Conservation (phyloP, 2,113 vertebrate species). For the Tauraco erythrolophus region DNA sequence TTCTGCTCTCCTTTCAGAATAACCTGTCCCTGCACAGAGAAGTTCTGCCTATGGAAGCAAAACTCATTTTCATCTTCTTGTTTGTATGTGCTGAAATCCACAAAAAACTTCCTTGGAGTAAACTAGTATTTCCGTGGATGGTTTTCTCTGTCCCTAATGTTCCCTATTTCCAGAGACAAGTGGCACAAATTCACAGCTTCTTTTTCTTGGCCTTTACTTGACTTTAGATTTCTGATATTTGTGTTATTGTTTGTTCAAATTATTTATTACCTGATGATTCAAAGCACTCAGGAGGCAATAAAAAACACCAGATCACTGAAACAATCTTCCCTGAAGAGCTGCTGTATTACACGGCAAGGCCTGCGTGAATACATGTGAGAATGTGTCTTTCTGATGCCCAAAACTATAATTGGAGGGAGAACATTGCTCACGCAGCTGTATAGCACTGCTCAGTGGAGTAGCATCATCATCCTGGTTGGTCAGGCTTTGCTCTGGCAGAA, state of each 20-base stretch:
- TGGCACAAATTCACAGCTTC: fast-evolving
- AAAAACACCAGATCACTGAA: neutral
- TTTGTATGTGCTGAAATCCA: neutral
- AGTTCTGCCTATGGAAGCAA: neutral
- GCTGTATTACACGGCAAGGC: neutral
- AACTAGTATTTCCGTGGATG: neutral
- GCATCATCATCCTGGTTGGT: fast-evolving
- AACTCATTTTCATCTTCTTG: neutral
- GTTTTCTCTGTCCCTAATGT: neutral
- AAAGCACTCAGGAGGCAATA: neutral
- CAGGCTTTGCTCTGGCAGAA: neutral
- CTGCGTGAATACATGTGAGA: neutral
- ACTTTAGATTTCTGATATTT: neutral
- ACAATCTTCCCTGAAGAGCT: neutral
- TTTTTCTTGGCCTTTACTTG: neutral
- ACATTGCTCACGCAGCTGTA: fast-evolving
- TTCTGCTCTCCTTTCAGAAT: neutral
- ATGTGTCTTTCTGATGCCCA: neutral
- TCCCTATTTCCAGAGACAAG: neutral
- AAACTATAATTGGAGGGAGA: neutral
- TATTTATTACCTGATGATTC: neutral
- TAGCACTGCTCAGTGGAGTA: neutral
- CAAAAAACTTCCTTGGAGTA: neutral
- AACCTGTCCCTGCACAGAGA: neutral
- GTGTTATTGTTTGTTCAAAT: neutral